Conservation (phyloP, 2,113 vertebrate species). For the Thomomys bottae region DNA sequence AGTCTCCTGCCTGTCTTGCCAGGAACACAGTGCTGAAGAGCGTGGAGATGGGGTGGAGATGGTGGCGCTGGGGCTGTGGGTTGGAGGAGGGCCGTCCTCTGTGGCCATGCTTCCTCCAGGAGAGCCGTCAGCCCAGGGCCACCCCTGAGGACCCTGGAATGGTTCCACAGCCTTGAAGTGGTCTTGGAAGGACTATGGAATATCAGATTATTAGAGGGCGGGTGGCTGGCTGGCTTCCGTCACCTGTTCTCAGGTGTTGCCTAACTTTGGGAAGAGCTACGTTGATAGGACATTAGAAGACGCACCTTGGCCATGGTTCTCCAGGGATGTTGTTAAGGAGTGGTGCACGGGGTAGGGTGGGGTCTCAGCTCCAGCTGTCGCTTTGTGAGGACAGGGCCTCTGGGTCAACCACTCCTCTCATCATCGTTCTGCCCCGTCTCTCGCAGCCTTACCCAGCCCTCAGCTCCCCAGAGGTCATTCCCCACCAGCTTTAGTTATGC, state of each 20-base stretch:
- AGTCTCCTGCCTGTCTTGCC: neutral
- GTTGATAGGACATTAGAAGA: neutral
- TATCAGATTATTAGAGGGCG: neutral
- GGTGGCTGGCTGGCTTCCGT: neutral
- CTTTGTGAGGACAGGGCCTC: no score
- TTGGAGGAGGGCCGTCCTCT: neutral
- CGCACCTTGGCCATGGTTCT: neutral
- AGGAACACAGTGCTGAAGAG: neutral
- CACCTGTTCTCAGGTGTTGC: neutral
- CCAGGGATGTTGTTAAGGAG: neutral
- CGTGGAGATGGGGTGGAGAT: fast-evolving
- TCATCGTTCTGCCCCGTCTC: no score
- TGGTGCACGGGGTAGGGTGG: no score
- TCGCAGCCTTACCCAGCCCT: no score
- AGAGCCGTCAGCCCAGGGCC: neutral
- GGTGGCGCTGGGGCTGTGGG: no score
- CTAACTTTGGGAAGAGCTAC: neutral
- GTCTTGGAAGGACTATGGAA: neutral
- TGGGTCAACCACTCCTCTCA: no score
- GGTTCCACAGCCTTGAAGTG: neutral
- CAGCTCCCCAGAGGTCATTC: neutral
- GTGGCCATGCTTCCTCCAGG: neutral
- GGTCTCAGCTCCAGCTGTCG: no score
- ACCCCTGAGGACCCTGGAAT: neutral
- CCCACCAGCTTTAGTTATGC: neutral